Evolutionary conservation across 2,113 vertebrate genomes (phyloP).

Genomic region (Anarhynchus alexandrinus): DNA sequence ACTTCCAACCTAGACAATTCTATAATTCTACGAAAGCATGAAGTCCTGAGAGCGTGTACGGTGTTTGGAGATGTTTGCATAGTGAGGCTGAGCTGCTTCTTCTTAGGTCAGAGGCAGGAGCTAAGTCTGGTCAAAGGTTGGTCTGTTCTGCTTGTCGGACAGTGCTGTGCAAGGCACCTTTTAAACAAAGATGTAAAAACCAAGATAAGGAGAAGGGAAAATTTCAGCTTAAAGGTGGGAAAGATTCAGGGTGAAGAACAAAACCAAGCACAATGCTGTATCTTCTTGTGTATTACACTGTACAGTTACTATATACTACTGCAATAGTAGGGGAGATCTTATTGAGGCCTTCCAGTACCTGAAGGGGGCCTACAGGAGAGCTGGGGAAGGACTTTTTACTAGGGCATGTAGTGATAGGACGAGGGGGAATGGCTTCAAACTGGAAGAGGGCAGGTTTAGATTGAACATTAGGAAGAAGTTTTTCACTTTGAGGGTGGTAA

Average conservation of each 20-base stretch:
- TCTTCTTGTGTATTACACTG: fast-evolving
- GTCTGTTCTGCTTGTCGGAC: fast-evolving
- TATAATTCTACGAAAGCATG: background rate
- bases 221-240: background rate
- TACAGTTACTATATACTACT: fast-evolving
- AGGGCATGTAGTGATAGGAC: no score
- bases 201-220: background rate
- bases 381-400: no score
- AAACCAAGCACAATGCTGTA: background rate
- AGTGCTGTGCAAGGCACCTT: background rate
- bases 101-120: background rate
- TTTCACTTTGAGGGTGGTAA: no score
- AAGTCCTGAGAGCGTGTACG: fast-evolving
- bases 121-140: background rate
- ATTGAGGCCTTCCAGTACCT: no score
- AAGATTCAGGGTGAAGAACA: background rate
- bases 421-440: no score
- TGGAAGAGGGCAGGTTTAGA: no score
- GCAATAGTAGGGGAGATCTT: no score
- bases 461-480: no score
- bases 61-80: background rate
- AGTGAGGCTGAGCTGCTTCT: no score
- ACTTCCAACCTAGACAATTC: background rate
- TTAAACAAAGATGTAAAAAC: background rate
- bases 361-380: no score